Percentiles rank a stretch among this genome's conserved stretches.
phyloP scores from a whole-genome alignment of 2,888 invertebrate species.

The Acrocyrtus sp. region DNA sequence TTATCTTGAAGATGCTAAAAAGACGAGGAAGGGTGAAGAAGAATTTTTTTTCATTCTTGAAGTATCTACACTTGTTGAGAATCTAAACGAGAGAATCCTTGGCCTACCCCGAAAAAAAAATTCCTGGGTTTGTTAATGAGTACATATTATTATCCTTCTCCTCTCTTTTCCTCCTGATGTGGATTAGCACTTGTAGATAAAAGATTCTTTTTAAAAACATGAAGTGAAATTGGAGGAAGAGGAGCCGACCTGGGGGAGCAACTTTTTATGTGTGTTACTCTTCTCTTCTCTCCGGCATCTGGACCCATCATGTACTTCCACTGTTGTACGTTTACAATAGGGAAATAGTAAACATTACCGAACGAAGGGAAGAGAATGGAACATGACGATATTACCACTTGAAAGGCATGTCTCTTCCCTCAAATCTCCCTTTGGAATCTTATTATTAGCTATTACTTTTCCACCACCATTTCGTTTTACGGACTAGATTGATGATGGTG shows the following conservation, averaged over 20 bases:
- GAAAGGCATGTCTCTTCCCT: neutral
- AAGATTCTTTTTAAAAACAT: neutral
- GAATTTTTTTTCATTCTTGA: no score
- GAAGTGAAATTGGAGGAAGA: conserved; percentile 24
- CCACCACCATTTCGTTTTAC: no score
- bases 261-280: neutral
- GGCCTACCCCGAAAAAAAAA: conserved; percentile 8
- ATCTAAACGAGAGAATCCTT: neutral
- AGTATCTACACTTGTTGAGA: no score
- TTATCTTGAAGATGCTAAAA: no score
- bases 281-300: conserved; percentile 27
- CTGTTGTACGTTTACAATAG: no score
- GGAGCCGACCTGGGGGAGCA: conserved; percentile 33
- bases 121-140: conserved; percentile 22
- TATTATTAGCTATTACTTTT: no score
- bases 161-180: no score
- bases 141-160: conserved; percentile 4
- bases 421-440: no score
- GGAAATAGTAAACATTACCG: no score
- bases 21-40: no score
- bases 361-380: no score
- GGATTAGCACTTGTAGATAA: conserved; percentile 9
- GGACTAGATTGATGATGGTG: no score
- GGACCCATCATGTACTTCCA: conserved; percentile 25
- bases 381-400: conserved; percentile 6